phyloP scores from a whole-genome alignment of 2,888 invertebrate species.

The Yponomeuta evonymella region DNA sequence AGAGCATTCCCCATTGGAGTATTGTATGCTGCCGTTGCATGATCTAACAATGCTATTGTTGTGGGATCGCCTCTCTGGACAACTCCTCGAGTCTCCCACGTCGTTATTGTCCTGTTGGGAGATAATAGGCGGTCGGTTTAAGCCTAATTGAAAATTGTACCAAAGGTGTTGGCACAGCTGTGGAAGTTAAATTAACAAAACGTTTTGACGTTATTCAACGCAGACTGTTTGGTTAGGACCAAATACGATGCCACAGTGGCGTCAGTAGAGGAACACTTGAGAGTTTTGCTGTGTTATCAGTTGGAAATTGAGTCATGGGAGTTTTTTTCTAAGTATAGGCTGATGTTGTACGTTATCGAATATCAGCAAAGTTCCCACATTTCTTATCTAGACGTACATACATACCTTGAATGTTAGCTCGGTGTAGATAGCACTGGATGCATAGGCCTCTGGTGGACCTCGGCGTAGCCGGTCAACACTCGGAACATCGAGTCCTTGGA shows the following conservation, averaged over 20 bases:
- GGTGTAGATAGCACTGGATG: conserved; percentile 71
- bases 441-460: conserved; percentile 67
- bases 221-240: neutral
- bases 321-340: conserved; percentile 20
- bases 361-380: conserved; percentile 43
- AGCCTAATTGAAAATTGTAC: conserved; percentile 12
- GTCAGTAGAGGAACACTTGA: neutral
- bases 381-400: conserved; percentile 45
- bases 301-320: conserved; percentile 12
- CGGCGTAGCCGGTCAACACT: conserved; percentile 65
- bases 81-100: conserved; percentile 63
- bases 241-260: neutral
- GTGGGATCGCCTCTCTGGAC: conserved; percentile 66
- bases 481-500: conserved; percentile 62
- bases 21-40: conserved; percentile 69
- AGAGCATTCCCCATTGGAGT: conserved; percentile 69
- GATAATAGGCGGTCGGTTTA: conserved; percentile 24
- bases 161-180: conserved; percentile 1
- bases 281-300: conserved; percentile 4
- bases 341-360: conserved; percentile 47
- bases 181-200: neutral
- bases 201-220: neutral
- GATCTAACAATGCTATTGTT: conserved; percentile 72
- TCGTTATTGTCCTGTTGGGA: conserved; percentile 66
- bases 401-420: conserved; percentile 73